Percentiles rank a stretch among this genome's conserved stretches.
Evolutionary conservation across 2,888 invertebrate species (phyloP).

Genomic region (Eupsilia transversa): DNA sequence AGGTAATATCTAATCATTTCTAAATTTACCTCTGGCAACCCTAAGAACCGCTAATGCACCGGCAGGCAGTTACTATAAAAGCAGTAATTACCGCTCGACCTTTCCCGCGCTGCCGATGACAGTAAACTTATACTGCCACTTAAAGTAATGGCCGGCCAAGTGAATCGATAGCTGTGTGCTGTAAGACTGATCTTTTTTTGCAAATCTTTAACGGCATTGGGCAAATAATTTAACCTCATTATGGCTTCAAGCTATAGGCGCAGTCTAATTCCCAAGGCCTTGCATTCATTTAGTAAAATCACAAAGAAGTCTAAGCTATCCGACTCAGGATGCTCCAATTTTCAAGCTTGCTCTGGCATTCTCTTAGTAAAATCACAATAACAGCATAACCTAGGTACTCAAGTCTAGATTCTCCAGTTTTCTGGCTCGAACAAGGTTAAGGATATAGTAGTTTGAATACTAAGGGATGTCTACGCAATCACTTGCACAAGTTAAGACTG

Average conservation of each 20-base stretch:
- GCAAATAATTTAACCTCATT: slow-evolving; percentile 1
- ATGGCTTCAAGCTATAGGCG: background rate
- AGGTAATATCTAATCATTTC: slow-evolving; percentile 26
- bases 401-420: background rate
- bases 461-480: background rate
- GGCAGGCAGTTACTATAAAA: slow-evolving; percentile 75
- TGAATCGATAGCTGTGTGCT: slow-evolving; percentile 57
- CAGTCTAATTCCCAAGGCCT: no score
- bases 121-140: slow-evolving; percentile 80
- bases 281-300: no score
- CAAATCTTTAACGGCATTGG: slow-evolving; percentile 25
- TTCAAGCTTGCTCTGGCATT: background rate
- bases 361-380: background rate
- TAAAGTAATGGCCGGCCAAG: slow-evolving; percentile 63
- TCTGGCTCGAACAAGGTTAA: background rate
- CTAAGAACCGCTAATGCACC: slow-evolving; percentile 73
- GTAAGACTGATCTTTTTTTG: slow-evolving; percentile 42
- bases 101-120: slow-evolving; percentile 76
- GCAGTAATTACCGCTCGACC: slow-evolving; percentile 77
- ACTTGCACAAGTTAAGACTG: background rate
- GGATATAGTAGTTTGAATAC: background rate
- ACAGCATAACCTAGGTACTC: background rate
- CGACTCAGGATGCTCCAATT: no score
- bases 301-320: no score
- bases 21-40: slow-evolving; percentile 44